phyloP scores from a whole-genome alignment of 2,888 invertebrate species.

The Lordiphosa andalusiaca region DNA sequence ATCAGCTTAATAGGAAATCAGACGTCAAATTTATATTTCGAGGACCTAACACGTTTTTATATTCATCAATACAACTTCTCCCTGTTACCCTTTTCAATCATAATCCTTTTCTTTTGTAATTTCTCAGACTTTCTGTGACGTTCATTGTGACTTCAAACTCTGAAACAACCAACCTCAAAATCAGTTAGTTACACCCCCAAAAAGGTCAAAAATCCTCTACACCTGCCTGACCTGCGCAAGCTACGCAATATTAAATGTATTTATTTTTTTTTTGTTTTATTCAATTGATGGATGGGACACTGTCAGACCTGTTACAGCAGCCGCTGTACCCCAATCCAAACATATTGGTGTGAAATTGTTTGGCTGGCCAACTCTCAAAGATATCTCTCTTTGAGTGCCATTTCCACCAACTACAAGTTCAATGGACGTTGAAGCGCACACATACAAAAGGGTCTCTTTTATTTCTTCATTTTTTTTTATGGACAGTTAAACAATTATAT shows the following conservation, averaged over 20 bases:
- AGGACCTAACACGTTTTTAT: too few relatives aligned
- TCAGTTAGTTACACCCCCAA: slow-evolving; percentile 30
- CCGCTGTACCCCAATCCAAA: slow-evolving; percentile 30
- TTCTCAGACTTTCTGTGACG: slow-evolving; percentile 1
- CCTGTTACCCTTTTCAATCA: too few relatives aligned
- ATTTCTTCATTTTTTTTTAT: slow-evolving; percentile 62
- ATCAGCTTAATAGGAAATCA: too few relatives aligned
- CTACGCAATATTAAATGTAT: slow-evolving; percentile 13
- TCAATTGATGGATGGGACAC: slow-evolving; percentile 54
- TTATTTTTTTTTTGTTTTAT: slow-evolving; percentile 5
- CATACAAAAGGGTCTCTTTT: slow-evolving; percentile 62
- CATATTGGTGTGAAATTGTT: slow-evolving; percentile 67
- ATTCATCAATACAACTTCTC: too few relatives aligned
- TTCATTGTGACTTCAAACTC: slow-evolving; percentile 15
- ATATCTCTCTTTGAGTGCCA: slow-evolving; percentile 45
- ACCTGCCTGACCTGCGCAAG: slow-evolving; percentile 42
- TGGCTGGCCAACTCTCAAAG: slow-evolving; percentile 42
- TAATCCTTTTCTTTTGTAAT: slow-evolving; percentile 12
- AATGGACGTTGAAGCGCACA: slow-evolving; percentile 43
- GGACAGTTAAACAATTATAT: slow-evolving; percentile 68
- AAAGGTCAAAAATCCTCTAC: slow-evolving; percentile 42
- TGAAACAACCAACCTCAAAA: slow-evolving; percentile 25
- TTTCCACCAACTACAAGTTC: slow-evolving; percentile 47
- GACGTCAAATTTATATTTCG: too few relatives aligned
- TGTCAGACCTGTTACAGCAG: slow-evolving; percentile 19